Evolutionary conservation across 2,888 invertebrate genomes (phyloP).

Genomic region (Tetramorium bicarinatum): DNA sequence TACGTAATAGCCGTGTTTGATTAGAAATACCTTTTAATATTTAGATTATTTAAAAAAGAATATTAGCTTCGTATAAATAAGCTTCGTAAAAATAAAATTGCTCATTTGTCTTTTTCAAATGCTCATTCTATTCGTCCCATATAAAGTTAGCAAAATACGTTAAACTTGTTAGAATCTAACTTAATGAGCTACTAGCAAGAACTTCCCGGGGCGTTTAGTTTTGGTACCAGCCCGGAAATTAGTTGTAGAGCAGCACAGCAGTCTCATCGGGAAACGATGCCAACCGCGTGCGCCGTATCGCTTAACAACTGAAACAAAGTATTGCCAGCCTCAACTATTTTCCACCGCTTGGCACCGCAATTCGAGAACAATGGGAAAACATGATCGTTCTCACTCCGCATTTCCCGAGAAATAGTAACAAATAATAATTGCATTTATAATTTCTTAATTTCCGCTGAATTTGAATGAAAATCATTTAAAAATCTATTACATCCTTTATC

Average conservation of each 20-base stretch:
- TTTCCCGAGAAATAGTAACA: not conserved
- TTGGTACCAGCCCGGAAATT: slow-evolving; percentile 36
- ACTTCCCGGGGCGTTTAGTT: slow-evolving; percentile 41
- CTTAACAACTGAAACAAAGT: slow-evolving; percentile 46
- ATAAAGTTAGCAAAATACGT: slow-evolving; percentile 30
- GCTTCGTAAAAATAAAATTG: not conserved
- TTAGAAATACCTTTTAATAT: not conserved
- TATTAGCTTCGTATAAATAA: not conserved
- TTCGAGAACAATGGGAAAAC: slow-evolving; percentile 25
- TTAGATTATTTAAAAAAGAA: not conserved
- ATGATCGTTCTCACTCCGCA: not conserved
- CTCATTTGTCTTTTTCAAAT: not conserved
- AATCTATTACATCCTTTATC: not conserved
- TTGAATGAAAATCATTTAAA: slow-evolving; percentile 9
- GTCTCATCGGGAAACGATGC: slow-evolving; percentile 45
- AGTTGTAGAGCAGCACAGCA: slow-evolving; percentile 21
- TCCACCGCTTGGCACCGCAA: slow-evolving; percentile 24
- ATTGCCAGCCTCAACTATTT: slow-evolving; percentile 35
- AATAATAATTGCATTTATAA: not conserved
- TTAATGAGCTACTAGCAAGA: slow-evolving; percentile 48
- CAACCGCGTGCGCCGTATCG: slow-evolving; percentile 40
- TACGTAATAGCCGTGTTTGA: not conserved
- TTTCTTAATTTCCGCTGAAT: slow-evolving; percentile 10
- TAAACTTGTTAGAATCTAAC: slow-evolving; percentile 44
- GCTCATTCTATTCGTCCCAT: slow-evolving; percentile 3